These are phyloP conservation scores for Drosophila pandora DNA, from an alignment of 1,140 invertebrate species.

Conservation along the genomic window DNA sequence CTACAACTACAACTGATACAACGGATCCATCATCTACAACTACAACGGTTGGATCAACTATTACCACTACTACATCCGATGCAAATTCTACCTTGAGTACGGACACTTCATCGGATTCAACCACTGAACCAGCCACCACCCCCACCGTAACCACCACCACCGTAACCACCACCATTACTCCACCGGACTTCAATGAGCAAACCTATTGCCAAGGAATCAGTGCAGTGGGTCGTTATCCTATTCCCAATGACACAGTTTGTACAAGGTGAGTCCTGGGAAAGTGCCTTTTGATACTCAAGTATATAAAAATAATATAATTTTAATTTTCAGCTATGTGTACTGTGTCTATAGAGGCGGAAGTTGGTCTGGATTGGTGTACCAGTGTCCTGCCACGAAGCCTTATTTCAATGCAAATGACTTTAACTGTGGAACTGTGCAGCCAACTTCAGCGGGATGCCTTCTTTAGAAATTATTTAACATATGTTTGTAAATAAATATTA, in stretches of 20 bases:
- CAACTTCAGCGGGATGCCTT: slow-evolving; percentile 40
- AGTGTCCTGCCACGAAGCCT: slow-evolving; percentile 24
- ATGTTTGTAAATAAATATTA: neutral
- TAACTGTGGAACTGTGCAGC: slow-evolving; percentile 31
- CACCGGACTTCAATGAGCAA: slow-evolving; percentile 6
- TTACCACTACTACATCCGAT: slow-evolving; percentile 5
- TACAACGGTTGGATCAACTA: neutral
- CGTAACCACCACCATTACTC: neutral
- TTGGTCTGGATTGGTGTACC: slow-evolving; percentile 15
- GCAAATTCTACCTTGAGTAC: slow-evolving; percentile 6
- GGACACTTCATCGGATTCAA: slow-evolving; percentile 2
- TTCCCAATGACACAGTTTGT: slow-evolving; percentile 64
- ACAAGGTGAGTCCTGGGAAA: slow-evolving; percentile 38
- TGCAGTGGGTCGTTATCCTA: slow-evolving; percentile 49
- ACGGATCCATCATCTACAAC: neutral
- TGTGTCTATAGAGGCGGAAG: slow-evolving; percentile 27
- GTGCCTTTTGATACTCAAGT: neutral
- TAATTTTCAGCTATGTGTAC: slow-evolving; percentile 55
- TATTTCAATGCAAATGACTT: slow-evolving; percentile 44
- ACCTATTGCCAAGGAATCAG: slow-evolving; percentile 17
- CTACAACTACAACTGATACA: neutral
- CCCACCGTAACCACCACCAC: slow-evolving; percentile 1
- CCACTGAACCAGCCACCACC: neutral
- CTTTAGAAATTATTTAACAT: neutral
- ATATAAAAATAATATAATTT: neutral